Conservation (phyloP, 1,140 invertebrate genomes). For the Bombus vancouverensis region DNA sequence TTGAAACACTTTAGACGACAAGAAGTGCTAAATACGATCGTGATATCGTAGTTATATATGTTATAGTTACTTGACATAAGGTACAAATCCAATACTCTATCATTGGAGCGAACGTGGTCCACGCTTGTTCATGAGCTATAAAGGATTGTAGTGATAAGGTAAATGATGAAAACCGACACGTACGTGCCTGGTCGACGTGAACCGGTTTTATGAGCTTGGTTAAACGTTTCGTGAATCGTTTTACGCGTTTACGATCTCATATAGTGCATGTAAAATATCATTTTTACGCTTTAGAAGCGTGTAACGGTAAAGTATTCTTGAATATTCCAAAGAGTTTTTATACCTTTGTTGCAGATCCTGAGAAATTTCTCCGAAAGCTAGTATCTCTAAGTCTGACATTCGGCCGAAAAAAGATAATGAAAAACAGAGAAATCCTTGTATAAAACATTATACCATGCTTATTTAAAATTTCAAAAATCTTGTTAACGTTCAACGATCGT, state of each 20-base stretch:
- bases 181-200: slow-evolving; percentile 61
- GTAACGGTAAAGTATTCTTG: background rate
- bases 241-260: slow-evolving; percentile 37
- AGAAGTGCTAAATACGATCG: slow-evolving; percentile 33
- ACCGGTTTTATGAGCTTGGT: slow-evolving; percentile 55
- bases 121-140: slow-evolving; percentile 64
- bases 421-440: too few species aligned
- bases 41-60: slow-evolving; percentile 57
- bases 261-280: slow-evolving; percentile 18
- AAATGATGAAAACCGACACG: slow-evolving; percentile 69
- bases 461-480: too few species aligned
- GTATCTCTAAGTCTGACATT: too few species aligned
- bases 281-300: slow-evolving; percentile 22
- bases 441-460: too few species aligned
- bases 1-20: slow-evolving; percentile 21
- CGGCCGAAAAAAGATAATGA: too few species aligned
- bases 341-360: background rate
- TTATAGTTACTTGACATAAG: slow-evolving; percentile 62
- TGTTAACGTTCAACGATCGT: too few species aligned
- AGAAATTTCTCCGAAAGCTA: background rate
- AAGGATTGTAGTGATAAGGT: slow-evolving; percentile 68
- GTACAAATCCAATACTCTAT: slow-evolving; percentile 68
- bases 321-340: background rate
- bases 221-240: slow-evolving; percentile 54
- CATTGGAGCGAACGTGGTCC: slow-evolving; percentile 37